These are phyloP conservation scores for Oreochromis mossambicus DNA, from an alignment of 2,797 vertebrate species.

Conservation along the genomic window DNA sequence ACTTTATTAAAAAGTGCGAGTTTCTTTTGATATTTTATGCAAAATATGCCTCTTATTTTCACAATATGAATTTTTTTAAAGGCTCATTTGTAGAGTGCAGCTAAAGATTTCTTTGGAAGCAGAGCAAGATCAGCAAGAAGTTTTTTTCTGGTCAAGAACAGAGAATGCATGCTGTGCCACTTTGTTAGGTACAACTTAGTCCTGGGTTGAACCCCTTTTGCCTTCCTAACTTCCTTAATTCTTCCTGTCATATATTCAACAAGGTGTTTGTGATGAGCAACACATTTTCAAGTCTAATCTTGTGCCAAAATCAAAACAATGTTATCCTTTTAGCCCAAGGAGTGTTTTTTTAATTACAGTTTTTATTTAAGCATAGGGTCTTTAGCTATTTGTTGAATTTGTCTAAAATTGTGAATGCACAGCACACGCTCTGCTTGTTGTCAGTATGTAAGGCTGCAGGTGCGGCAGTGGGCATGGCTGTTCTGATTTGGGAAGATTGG, in stretches of 20 bases:
- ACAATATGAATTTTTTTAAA: neutral
- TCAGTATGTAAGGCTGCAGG: neutral
- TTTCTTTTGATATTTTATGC: neutral
- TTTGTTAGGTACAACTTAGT: neutral
- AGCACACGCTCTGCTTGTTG: neutral
- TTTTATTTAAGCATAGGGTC: neutral
- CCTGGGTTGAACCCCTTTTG: neutral
- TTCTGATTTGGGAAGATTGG: constrained; percentile 10
- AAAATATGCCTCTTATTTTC: neutral
- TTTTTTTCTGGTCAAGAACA: neutral
- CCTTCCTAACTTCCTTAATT: neutral
- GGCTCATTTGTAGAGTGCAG: neutral
- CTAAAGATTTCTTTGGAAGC: neutral
- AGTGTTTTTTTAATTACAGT: neutral
- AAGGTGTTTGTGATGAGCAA: neutral
- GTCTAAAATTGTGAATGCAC: neutral
- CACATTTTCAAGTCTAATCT: neutral
- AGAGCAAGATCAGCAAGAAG: neutral
- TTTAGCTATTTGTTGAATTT: neutral
- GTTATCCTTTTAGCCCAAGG: neutral
- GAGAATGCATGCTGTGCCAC: neutral
- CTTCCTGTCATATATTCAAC: neutral
- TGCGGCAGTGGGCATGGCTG: neutral
- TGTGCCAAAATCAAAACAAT: neutral
- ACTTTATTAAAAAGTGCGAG: rapidly evolving